phyloP scores from a whole-genome alignment of 2,797 vertebrate genomes.

The Rhinella marina region DNA sequence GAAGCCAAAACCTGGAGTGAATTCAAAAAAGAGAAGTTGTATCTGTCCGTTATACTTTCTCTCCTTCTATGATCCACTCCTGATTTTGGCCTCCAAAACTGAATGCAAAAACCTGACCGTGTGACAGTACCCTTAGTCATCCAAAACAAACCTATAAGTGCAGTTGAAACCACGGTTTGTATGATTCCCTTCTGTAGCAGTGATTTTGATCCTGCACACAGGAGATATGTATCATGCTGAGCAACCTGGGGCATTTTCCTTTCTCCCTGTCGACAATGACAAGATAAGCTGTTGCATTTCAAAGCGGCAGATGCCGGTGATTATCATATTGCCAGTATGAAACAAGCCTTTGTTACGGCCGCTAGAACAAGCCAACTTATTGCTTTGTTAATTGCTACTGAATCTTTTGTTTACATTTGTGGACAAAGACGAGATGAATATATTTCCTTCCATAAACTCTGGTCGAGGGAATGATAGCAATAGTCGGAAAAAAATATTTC shows the following conservation, averaged over 20 bases:
- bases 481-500: slow-evolving; percentile 7
- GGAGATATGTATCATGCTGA: slow-evolving; percentile 62
- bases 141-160: not conserved
- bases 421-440: slow-evolving; percentile 35
- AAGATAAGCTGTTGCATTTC: slow-evolving; percentile 67
- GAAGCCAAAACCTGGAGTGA: no score
- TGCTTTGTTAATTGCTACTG: slow-evolving; percentile 73
- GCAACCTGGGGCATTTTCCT: slow-evolving; percentile 66
- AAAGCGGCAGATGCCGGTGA: slow-evolving; percentile 72
- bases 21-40: no score
- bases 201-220: slow-evolving; percentile 61
- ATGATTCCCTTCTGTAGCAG: slow-evolving; percentile 63
- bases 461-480: slow-evolving; percentile 17
- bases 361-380: slow-evolving; percentile 73
- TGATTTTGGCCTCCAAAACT: no score
- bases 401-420: slow-evolving; percentile 56
- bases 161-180: slow-evolving; percentile 57
- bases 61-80: no score
- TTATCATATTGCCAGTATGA: slow-evolving; percentile 72
- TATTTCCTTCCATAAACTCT: slow-evolving; percentile 21
- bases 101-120: not conserved
- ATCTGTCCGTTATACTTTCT: no score
- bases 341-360: slow-evolving; percentile 70
- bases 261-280: slow-evolving; percentile 62
- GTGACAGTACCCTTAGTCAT: no score